These are phyloP conservation scores for Mizuhopecten yessoensis DNA, from an alignment of 1,140 invertebrate species.

Conservation along the genomic window DNA sequence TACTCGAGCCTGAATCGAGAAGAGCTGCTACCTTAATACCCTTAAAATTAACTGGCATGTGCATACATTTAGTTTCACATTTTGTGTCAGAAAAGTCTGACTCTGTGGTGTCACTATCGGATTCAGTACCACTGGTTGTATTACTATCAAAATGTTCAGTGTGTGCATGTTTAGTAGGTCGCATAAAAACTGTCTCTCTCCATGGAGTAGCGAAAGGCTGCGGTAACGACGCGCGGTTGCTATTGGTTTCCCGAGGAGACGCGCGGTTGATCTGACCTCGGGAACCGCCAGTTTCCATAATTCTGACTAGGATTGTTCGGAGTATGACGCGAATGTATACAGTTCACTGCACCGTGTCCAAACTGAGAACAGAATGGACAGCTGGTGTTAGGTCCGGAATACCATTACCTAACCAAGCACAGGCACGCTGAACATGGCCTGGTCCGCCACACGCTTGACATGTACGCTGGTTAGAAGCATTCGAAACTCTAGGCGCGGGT, in stretches of 20 bases:
- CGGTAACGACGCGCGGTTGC: not conserved
- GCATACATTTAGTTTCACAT: too few species aligned
- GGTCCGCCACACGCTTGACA: not conserved
- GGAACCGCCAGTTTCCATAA: slow-evolving; percentile 18
- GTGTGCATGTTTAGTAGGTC: not conserved
- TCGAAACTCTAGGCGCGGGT: too few species aligned
- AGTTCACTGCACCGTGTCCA: not conserved
- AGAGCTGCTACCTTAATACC: too few species aligned
- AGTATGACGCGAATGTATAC: too few species aligned
- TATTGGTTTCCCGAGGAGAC: not conserved
- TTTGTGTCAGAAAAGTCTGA: too few species aligned
- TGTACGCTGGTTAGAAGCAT: not conserved
- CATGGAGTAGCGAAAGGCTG: not conserved
- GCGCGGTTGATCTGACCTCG: slow-evolving; percentile 32
- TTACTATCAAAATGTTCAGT: not conserved
- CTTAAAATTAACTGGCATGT: too few species aligned
- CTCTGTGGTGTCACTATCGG: not conserved
- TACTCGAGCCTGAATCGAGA: too few species aligned
- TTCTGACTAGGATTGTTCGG: too few species aligned
- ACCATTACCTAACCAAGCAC: slow-evolving; percentile 38
- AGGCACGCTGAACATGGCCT: not conserved
- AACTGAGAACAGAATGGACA: slow-evolving; percentile 42
- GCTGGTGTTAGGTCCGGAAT: not conserved
- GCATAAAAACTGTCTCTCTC: not conserved
- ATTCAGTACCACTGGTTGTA: not conserved